Conservation (phyloP, 2,797 vertebrate species). For the Lepus oiostolus region DNA sequence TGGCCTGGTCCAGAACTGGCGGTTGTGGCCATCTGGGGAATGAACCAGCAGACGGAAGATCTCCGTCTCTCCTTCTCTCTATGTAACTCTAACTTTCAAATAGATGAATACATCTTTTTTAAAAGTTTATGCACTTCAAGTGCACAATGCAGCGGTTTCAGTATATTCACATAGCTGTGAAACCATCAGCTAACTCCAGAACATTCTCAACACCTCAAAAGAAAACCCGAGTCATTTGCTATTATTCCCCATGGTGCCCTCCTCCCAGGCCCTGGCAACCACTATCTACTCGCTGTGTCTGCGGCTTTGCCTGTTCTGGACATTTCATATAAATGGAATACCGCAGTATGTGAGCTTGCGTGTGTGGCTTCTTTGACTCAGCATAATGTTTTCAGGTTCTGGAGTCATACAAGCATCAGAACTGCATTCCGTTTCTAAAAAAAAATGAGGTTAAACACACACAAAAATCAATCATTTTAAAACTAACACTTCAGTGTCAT, state of each 20-base stretch:
- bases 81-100: too few species aligned
- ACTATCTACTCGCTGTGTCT: neutral
- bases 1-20: too few species aligned
- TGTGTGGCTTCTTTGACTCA: neutral
- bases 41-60: too few species aligned
- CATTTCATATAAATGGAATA: neutral
- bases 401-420: neutral
- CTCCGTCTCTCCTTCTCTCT: too few species aligned
- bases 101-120: too few species aligned
- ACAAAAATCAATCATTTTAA: conserved; percentile 3
- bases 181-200: neutral
- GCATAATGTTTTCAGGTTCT: neutral
- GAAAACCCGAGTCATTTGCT: neutral
- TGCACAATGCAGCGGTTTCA: neutral
- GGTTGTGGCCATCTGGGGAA: too few species aligned
- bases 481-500: neutral
- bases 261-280: neutral
- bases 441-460: neutral
- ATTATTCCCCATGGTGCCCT: neutral
- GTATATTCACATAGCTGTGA: neutral
- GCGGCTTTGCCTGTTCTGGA: neutral
- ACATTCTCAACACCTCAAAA: neutral
- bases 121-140: neutral
- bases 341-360: neutral
- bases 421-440: neutral